phyloP scores from a whole-genome alignment of 2,888 invertebrate species.

The Vanessa cardui region DNA sequence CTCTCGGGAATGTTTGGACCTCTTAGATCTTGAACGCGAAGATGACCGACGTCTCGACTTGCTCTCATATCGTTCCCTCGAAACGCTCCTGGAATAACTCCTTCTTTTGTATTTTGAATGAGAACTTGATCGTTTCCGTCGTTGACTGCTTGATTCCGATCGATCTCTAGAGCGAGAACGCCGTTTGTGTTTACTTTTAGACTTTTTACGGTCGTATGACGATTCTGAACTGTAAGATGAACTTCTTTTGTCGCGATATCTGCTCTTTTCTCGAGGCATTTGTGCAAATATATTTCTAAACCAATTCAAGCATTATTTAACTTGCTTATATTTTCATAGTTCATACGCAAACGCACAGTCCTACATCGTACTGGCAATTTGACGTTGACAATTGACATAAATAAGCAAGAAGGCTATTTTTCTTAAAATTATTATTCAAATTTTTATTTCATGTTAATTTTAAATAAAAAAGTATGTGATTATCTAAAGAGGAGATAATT shows the following conservation, averaged over 20 bases:
- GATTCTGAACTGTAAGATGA: slow-evolving; percentile 73
- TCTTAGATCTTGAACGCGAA: slow-evolving; percentile 62
- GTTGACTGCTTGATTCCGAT: slow-evolving; percentile 64
- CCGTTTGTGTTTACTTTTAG: slow-evolving; percentile 68
- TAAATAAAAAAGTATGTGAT: background rate
- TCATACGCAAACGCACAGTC: background rate
- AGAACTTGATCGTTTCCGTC: slow-evolving; percentile 65
- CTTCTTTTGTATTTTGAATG: slow-evolving; percentile 60
- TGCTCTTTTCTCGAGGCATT: slow-evolving; percentile 76
- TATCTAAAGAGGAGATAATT: no score
- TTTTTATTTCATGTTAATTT: background rate
- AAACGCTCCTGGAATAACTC: slow-evolving; percentile 72
- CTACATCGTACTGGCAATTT: background rate
- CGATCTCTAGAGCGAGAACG: slow-evolving; percentile 70
- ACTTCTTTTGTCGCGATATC: slow-evolving; percentile 71
- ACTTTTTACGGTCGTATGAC: slow-evolving; percentile 70
- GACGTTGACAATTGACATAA: background rate
- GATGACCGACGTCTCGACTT: slow-evolving; percentile 64
- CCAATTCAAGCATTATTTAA: background rate
- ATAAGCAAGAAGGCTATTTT: background rate
- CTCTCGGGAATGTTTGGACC: slow-evolving; percentile 51
- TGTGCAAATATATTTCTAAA: background rate
- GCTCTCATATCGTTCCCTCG: slow-evolving; percentile 69
- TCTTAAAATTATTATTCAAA: background rate
- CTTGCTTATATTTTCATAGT: background rate